Evolutionary conservation across 2,797 vertebrate genomes (phyloP).

Genomic region (Agapornis canus): DNA sequence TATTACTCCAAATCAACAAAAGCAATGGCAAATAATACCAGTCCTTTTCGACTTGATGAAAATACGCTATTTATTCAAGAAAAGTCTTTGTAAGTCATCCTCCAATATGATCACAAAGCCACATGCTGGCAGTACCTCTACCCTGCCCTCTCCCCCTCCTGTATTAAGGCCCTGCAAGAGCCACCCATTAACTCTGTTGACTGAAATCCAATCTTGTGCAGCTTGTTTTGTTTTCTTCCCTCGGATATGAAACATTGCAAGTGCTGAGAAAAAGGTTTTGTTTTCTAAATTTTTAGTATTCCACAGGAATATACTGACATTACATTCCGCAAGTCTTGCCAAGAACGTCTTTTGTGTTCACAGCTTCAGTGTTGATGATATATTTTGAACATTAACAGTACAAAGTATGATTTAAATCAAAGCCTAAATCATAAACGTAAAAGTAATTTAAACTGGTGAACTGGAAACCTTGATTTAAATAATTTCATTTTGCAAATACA

Average conservation of each 20-base stretch:
- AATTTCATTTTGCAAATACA: background rate
- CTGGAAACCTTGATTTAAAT: conserved; percentile 42
- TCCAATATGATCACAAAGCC: background rate
- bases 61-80: background rate
- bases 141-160: background rate
- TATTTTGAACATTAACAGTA: conserved; percentile 36
- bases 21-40: background rate
- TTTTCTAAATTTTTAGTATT: background rate
- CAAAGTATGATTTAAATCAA: conserved; percentile 43
- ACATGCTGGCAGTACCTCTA: fast-evolving
- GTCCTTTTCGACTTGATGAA: background rate
- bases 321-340: background rate
- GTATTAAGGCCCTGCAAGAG: background rate
- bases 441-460: conserved; percentile 40
- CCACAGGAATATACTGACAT: conserved; percentile 6
- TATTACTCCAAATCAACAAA: background rate
- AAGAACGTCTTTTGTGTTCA: conserved; percentile 27
- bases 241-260: fast-evolving
- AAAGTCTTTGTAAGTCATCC: background rate
- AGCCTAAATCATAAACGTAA: conserved; percentile 21
- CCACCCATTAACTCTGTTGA: background rate
- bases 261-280: background rate
- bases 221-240: background rate
- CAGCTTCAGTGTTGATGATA: conserved; percentile 26
- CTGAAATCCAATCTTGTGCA: background rate